Evolutionary conservation across 2,888 invertebrate species (phyloP), one percentile per base, ranked within the genome.

Genomic region (Leucozona laternaria): DNA sequence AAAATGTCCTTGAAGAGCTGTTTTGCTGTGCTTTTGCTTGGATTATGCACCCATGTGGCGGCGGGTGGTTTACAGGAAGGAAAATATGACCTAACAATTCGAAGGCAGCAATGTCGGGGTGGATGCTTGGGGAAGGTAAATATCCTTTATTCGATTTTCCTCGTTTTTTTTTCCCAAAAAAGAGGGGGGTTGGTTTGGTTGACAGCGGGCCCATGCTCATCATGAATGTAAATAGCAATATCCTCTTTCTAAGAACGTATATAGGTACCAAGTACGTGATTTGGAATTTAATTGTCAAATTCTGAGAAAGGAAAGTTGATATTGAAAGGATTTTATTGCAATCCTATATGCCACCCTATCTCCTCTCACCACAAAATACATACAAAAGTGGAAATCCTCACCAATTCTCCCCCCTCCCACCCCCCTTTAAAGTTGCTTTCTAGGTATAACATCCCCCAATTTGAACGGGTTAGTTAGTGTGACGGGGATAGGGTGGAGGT

Each of bases 91-190:
- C 50, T 88, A 76, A 85, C 85, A 58, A 86, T 88, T 79, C 89
- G 90, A 82, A 89, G 89, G 86, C 89, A 90, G 88, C 90, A 90
- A 79, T 91, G 91, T 88, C 90, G 90, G 68, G 89, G 89, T 82
- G 91, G 90, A 88, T 91, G 91, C 89, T 89, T 90, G 79, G 90
- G 90, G 86, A 90, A 90, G 91, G 91, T 91, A 90, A 88, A 71
- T 79, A 70, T 68, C 28, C 10, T 17, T 31, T 43, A 40, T 22
- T 25, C 22, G 22, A 22, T 17, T 4, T 43, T 45, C 40, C 2
- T 28, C 58, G 17, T 31, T 34, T 15, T 8, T 37, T 66, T 43
- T 43, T 31, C 31, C 53, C 4, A 34, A 8, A 20, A 28, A 13
- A 15, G 7, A 13, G 45, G 17, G 40, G n/a, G n/a, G n/a, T n/a